Percentiles rank a stretch among this genome's conserved stretches.
Evolutionary conservation across 2,113 vertebrate genomes (phyloP).

Genomic region (Peromyscus californicus): DNA sequence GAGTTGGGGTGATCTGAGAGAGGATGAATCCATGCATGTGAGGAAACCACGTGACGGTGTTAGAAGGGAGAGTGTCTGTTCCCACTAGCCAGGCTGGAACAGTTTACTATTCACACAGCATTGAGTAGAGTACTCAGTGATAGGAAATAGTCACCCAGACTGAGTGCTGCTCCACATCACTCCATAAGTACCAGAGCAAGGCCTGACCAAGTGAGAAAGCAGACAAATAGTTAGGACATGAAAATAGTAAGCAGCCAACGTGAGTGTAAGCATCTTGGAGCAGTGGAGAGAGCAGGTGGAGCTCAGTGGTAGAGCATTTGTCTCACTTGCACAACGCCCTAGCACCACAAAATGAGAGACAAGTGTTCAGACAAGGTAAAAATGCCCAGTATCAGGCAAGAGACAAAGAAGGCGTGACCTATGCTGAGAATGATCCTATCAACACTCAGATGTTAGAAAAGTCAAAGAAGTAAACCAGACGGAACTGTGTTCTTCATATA

Average conservation of each 20-base stretch:
- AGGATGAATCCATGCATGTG: not conserved
- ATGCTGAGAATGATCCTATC: not conserved
- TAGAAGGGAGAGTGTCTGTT: not conserved
- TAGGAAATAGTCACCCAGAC: not conserved
- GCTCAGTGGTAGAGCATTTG: not conserved
- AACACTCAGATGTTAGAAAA: too few relatives aligned
- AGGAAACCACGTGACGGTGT: not conserved
- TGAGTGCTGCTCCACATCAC: not conserved
- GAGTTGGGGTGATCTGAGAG: not conserved
- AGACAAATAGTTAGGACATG: not conserved
- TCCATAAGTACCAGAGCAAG: not conserved
- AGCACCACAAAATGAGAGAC: not conserved
- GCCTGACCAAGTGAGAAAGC: not conserved
- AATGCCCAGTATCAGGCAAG: not conserved
- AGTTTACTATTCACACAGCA: not conserved
- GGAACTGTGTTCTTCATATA: not conserved
- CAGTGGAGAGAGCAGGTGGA: not conserved
- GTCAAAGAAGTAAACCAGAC: not conserved
- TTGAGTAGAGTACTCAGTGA: not conserved
- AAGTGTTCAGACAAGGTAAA: not conserved
- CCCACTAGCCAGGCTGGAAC: not conserved
- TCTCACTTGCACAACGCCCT: not conserved
- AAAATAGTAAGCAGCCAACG: not conserved
- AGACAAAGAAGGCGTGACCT: not conserved
- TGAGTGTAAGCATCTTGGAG: not conserved